Base-by-base conservation (phyloP, 1,140 invertebrate genomes). In the Scaptomyza montana region DNA sequence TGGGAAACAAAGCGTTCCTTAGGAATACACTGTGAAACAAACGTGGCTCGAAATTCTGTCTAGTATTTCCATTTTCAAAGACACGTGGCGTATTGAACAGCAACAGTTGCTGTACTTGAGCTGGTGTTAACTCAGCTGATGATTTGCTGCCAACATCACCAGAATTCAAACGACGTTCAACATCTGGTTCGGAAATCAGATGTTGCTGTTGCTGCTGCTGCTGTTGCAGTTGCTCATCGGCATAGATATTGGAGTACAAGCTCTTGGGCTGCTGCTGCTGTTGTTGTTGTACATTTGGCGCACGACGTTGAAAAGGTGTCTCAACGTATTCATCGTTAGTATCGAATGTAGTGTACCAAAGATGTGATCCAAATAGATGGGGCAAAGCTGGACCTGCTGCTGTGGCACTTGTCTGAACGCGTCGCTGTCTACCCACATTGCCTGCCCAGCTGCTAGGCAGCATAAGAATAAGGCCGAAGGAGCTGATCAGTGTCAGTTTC, bases 301-400 rank as follows among this genome's bases (percentile, higher is more conserved):
- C 10, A 7, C 21, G 39, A 2, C 43, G 41, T 7, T 16, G 41
- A 4, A 50, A 10, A 0, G 66, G 60, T 8, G 41, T 49, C 50
- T 69, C 66, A 1, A 63, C 28, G 30, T 63, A 69, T 33, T 63
- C 66, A 10, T 69, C 66, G 21, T 69, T 63, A 8, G 59, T 55
- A 28, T 50, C 33, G 50, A n/a, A 69, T 7, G 66, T 67, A 13
- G 64, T 33, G 5, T 75, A 28, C 4, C 59, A 51, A 13, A 79
- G 5, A 0, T 66, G 65, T 6, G 60, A 1, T 1, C 50, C 57
- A 0, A 45, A 67, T 10, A 25, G 9, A 0, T 7, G 9, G 8
- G 55, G 5, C 28, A 68, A 61, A 0, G 43, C 16, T 9, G 69
- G 51, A 0, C 47, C 56, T 0, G 49, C 39, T 47, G 47, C 55